Evolutionary conservation across 2,888 invertebrate genomes (phyloP).

Genomic region (Eupithecia inturbata): DNA sequence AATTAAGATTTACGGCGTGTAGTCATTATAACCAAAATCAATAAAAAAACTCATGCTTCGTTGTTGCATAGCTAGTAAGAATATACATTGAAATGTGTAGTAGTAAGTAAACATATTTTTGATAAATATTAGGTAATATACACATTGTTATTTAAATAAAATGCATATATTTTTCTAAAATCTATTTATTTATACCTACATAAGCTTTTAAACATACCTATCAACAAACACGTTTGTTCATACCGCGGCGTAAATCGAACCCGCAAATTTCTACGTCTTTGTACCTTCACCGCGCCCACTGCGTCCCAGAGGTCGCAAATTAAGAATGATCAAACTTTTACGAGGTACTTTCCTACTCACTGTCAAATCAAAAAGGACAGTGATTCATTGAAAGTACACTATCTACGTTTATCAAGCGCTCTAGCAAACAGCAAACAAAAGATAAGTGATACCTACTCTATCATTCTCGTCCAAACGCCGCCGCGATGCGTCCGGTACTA

Average conservation of each 20-base stretch:
- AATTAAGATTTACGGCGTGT: neutral
- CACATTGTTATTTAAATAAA: neutral
- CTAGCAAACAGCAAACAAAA: slow-evolving; percentile 63
- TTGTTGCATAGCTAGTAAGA: slow-evolving; percentile 4
- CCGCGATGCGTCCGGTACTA: slow-evolving; percentile 67
- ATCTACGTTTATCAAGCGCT: slow-evolving; percentile 46
- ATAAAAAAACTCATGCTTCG: neutral
- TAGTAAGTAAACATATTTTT: slow-evolving; percentile 6
- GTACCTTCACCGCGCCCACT: neutral
- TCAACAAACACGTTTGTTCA: neutral
- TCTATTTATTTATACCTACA: neutral
- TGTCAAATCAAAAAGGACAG: slow-evolving; percentile 1
- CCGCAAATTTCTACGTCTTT: neutral
- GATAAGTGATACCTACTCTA: slow-evolving; percentile 72
- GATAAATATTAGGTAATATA: neutral
- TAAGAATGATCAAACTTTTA: neutral
- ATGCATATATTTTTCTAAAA: slow-evolving; percentile 1
- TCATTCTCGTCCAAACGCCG: slow-evolving; percentile 69
- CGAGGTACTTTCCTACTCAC: neutral
- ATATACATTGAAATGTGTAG: neutral
- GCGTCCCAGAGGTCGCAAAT: neutral
- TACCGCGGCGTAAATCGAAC: neutral
- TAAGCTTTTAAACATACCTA: neutral
- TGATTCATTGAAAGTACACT: slow-evolving; percentile 27
- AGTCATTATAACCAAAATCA: neutral